Conservation (phyloP, 2,888 invertebrate species). For the Clunio marinus region DNA sequence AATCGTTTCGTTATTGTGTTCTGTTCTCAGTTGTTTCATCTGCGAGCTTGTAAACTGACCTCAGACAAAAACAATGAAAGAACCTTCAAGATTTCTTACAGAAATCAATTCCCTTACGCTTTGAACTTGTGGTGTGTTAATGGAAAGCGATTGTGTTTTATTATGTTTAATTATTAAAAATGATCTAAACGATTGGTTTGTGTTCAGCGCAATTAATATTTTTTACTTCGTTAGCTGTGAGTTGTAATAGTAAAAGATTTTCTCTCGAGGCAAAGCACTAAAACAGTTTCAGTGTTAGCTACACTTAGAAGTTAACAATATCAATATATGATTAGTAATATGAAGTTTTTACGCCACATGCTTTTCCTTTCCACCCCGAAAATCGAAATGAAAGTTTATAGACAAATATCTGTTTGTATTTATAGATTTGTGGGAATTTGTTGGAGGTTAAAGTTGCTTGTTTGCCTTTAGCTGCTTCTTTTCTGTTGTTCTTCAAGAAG, state of each 20-base stretch:
- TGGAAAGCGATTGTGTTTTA: background rate
- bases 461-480: background rate
- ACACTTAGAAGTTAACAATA: background rate
- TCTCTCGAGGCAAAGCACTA: background rate
- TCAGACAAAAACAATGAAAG: slow-evolving; percentile 10
- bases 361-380: background rate
- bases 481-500: too few relatives aligned
- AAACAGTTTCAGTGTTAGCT: background rate
- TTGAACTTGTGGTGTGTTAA: background rate
- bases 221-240: background rate
- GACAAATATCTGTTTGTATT: too few relatives aligned
- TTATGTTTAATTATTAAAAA: slow-evolving; percentile 27
- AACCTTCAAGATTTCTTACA: background rate
- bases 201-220: background rate
- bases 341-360: background rate
- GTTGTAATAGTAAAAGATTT: background rate
- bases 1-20: background rate
- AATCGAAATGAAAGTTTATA: too few relatives aligned
- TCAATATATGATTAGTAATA: slow-evolving; percentile 6
- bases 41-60: slow-evolving; percentile 24
- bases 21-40: background rate
- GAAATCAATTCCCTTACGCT: background rate
- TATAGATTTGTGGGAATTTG: background rate
- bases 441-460: background rate
- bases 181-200: slow-evolving; percentile 27